Evolutionary conservation across 1,140 invertebrate species (phyloP), one percentile per base, ranked within the genome.

Genomic region (Harpegnathos saltator): DNA sequence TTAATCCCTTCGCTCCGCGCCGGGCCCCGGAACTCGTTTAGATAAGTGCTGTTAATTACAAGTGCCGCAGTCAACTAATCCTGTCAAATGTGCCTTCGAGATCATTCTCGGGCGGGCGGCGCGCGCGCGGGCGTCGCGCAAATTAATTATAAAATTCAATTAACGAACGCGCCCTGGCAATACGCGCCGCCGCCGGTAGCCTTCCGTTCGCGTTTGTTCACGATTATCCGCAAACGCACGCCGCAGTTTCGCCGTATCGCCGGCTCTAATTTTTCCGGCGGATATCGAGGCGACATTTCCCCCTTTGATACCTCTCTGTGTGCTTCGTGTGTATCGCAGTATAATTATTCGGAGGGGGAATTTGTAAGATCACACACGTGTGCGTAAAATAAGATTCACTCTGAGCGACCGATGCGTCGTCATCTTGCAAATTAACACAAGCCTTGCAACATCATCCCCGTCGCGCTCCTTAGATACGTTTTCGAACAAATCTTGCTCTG

Each of bases 11-110:
- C 29, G 24, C 33, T 24, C 33, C 38, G 24, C 22, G 44, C 52
- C 26, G 19, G 22, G 22, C 33, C 3, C 24, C 22, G 14, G 65
- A 69, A 69, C 75, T 80, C 75, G 65, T 80, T 80, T 80, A 71
- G 75, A 80, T 80, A 80, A 80, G 75, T 80, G 75, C 75, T 80
- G 75, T 80, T 80, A 80, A 80, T 80, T 80, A 80, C 75, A 80
- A 80, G 65, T 71, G 75, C 75, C 75, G 65, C 75, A 80, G 54
- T 80, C 75, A 71, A 71, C 63, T 80, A 80, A 71, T 80, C 24
- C 38, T 69, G 65, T 80, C 75, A 80, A 71, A 80, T 80, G 65
- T 38, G 52, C 65, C 33, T 80, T 58, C 38, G 54, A 80, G 65
- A 80, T 80, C 75, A 22, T 52, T 80, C 38, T 44, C 33, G 12